These are phyloP conservation scores for Acrobasis suavella DNA, from an alignment of 2,888 invertebrate genomes.

Conservation along the genomic window DNA sequence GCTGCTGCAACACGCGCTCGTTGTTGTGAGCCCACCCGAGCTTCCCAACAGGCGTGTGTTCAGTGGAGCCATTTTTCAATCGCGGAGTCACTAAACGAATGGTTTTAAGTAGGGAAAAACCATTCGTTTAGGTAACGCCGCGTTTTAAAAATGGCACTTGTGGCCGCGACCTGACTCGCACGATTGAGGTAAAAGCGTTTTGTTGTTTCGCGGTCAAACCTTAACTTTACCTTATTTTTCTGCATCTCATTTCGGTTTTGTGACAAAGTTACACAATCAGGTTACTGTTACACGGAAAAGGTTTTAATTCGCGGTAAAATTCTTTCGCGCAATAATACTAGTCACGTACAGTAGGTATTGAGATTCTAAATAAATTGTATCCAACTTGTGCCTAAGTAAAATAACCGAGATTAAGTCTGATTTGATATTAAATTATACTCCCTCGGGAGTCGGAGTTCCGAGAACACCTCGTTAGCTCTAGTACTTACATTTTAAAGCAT, in stretches of 20 bases:
- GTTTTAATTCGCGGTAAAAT: not conserved
- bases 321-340: not conserved
- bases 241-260: not conserved
- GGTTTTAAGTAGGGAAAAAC: too few relatives aligned
- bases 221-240: not conserved
- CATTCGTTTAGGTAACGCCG: too few relatives aligned
- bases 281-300: not conserved
- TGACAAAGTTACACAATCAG: not conserved
- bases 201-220: not conserved
- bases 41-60: not conserved
- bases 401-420: too few relatives aligned
- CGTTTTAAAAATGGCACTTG: too few relatives aligned
- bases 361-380: too few relatives aligned
- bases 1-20: not conserved
- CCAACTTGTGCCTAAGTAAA: too few relatives aligned
- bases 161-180: not conserved
- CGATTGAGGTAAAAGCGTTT: slow-evolving; percentile 10
- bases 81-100: too few relatives aligned
- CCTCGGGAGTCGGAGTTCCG: not conserved
- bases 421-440: not conserved
- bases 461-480: not conserved
- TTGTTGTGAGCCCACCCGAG: not conserved
- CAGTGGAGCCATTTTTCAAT: not conserved
- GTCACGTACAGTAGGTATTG: too few relatives aligned
- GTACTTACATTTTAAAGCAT: not conserved